Evolutionary conservation across 2,888 invertebrate genomes (phyloP), one percentile per base, ranked within the genome.

Genomic region (Criorhina ranunculi): DNA sequence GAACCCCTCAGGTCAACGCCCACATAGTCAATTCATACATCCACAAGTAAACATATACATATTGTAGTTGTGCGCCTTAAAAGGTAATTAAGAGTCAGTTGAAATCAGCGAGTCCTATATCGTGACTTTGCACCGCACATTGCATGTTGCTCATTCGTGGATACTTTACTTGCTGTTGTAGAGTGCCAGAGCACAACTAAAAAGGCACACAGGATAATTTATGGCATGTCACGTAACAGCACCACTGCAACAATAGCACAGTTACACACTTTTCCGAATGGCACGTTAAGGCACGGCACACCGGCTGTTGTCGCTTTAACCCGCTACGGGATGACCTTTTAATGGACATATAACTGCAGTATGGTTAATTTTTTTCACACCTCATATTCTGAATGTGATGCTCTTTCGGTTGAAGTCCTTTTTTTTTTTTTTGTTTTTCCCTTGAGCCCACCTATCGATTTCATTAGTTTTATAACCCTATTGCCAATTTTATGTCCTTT

Each of bases 401-500:
- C 51, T 12, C 51, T 31, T 31, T 15, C 7, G 11, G 9, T 35
- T 69, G 51, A 46, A 29, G 42, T 60, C 19, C 11, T 59, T 66
- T 55, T 59, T 62, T 66, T 55, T 59, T 62, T 51, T 49, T 31
- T 64, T 46, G 31, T 19, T 57, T 66, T 19, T 31, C 19, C 60
- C 55, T 15, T 67, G 72, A 60, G 67, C 73, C 67, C 73, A 79
- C 83, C 79, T 83, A 82, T 82, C 53, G 82, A 82, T 77, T 82
- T 82, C 77, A 67, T 77, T 66, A 78, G 67, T 83, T 83, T 83
- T 83, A 83, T 83, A 78, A 67, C 83, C 78, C 83, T 42, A 78
- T 78, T 59, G 79, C 40, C 62, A 69, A 79, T 69, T 83, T 62
- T 37, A 73, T 83, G 57, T 77, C 67, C 53, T 37, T 67, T 62